Evolutionary conservation across 2,797 vertebrate species (phyloP).

Genomic region (Muscicapa striata): DNA sequence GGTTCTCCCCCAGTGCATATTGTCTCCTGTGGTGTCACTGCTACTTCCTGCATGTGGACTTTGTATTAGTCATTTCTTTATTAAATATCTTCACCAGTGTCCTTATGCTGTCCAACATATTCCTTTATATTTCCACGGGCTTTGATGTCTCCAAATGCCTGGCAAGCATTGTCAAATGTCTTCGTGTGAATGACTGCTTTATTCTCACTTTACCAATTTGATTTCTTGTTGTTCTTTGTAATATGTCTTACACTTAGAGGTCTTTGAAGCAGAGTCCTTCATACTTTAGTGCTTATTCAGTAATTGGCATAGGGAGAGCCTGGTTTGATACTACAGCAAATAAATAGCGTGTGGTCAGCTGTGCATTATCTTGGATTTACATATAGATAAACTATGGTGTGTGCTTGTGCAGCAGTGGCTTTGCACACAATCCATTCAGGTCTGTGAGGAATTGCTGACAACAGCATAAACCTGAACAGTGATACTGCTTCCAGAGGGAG

Average conservation of each 20-base stretch:
- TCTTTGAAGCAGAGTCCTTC: background rate
- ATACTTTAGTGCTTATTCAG: background rate
- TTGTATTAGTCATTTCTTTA: background rate
- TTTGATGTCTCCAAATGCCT: background rate
- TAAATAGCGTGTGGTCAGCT: background rate
- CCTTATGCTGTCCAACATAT: background rate
- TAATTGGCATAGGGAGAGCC: background rate
- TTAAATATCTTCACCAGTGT: background rate
- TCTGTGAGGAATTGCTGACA: background rate
- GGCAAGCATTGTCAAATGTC: accelerated
- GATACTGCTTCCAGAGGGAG: background rate
- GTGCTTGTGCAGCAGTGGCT: background rate
- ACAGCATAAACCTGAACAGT: background rate
- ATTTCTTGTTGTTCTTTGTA: background rate
- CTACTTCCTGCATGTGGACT: background rate
- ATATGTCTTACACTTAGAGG: background rate
- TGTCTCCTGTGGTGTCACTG: background rate
- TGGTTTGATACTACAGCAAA: background rate
- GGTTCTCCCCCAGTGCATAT: background rate
- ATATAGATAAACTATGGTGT: background rate
- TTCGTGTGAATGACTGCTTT: background rate
- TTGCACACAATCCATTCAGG: accelerated
- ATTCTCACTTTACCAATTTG: background rate
- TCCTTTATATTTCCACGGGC: background rate
- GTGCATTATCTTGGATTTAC: background rate